Evolutionary conservation across 2,888 invertebrate genomes (phyloP).

Genomic region (Pseudanteris insignis): DNA sequence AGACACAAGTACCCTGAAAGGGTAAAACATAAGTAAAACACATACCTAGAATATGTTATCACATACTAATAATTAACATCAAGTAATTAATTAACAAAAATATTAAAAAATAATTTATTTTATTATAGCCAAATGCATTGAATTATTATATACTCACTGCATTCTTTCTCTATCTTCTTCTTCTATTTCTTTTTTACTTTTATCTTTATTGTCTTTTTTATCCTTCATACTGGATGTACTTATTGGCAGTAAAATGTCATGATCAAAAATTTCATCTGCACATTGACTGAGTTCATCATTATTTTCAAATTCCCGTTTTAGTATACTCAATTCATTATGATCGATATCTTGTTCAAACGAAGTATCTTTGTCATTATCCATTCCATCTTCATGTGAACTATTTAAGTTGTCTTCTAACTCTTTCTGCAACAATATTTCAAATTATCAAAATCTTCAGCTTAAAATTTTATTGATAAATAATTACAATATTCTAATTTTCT

Average conservation of each 20-base stretch:
- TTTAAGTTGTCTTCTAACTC: constrained; percentile 7
- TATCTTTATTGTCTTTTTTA: constrained; percentile 73
- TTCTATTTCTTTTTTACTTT: constrained; percentile 83
- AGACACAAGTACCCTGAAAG: constrained; percentile 88
- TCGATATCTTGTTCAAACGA: constrained; percentile 9
- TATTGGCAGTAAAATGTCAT: constrained; percentile 55
- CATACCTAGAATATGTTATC: too few species aligned
- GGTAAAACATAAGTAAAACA: too few species aligned
- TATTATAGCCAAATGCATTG: constrained; percentile 2
- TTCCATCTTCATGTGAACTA: constrained; percentile 12
- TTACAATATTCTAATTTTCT: too few species aligned
- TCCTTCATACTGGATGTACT: constrained; percentile 51
- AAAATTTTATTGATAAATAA: not conserved
- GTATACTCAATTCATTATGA: constrained; percentile 46
- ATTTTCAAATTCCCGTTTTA: constrained; percentile 51
- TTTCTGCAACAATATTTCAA: constrained; percentile 4
- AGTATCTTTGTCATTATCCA: constrained; percentile 13
- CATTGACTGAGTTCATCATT: constrained; percentile 33
- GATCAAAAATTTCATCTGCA: constrained; percentile 56
- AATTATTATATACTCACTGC: constrained; percentile 77
- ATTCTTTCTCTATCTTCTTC: constrained; percentile 95
- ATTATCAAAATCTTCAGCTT: not conserved
- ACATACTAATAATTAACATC: too few species aligned
- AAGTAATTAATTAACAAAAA: not conserved
- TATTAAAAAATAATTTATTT: constrained; percentile 52